Base-by-base conservation (phyloP, 2,797 vertebrate species). In the Tokudaia muenninki region DNA sequence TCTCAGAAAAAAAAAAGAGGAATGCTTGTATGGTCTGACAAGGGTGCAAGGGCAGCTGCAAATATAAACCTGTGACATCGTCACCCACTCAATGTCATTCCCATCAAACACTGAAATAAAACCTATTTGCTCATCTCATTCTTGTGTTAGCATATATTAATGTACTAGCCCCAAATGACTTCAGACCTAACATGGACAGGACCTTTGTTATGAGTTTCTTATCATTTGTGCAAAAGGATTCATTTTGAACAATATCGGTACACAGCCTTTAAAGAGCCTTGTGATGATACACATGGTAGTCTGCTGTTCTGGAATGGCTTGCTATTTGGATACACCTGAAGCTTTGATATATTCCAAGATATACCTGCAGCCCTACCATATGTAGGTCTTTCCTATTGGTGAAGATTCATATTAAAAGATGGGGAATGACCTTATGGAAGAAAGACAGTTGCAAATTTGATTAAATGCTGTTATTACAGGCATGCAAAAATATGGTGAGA, bases 331-430 rank as follows among this genome's bases (percentile, higher is more conserved):
- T 82, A 3, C 1, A n/a, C 3, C 79, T 50, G 87, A 78, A 19
- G 10, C 78, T 90, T 84, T 95, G 21, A 72, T 90, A 44, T 11
- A 59, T 57, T 82, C 19, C 47, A 37, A 80, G 55, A 29, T 34
- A 16, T 57, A 12, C 14, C 74, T 24, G 13, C 14, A 81, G 52
- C 26, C 10, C 26, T 29, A 57, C 34, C 70, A 16, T 82, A 65
- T 83, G 87, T 47, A 91, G 70, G 12, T 78, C 16, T 93, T 84
- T 78, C 34, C 37, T 41, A 11, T 41, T 21, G 41, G 10, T 79
- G 55, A 94, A 82, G 70, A 57, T 59, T 97, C 50, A 55, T 26
- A n/a, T 0, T 41, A 59, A 94, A 94, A 94, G 59, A 86, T 26
- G 29, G 44, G 72, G 80, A 86, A 84, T 63, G 72, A 81, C 59